These are phyloP conservation scores for Ethmia dodecea DNA, from an alignment of 2,888 invertebrate genomes.

Conservation along the genomic window DNA sequence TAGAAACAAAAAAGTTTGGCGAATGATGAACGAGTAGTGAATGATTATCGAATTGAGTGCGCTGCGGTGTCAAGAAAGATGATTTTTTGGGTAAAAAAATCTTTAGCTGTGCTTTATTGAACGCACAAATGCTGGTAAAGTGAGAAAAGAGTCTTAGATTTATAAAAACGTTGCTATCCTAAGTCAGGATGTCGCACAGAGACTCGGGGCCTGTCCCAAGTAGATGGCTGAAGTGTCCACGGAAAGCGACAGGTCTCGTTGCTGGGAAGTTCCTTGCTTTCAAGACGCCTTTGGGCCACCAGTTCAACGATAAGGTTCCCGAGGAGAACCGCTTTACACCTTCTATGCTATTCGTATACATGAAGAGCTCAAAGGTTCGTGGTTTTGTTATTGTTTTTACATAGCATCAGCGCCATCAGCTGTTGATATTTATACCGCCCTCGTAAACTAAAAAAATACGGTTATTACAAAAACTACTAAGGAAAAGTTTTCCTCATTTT, in stretches of 20 bases:
- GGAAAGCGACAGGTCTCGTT: conserved; percentile 85
- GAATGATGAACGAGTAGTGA: no score
- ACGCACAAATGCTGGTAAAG: conserved; percentile 9
- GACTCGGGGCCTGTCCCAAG: conserved; percentile 84
- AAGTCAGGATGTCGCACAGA: conserved; percentile 46
- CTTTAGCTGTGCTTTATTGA: conserved; percentile 19
- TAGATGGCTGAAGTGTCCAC: conserved; percentile 92
- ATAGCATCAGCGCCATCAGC: no score
- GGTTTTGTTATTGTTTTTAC: conserved; percentile 3
- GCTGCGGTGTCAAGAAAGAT: background rate
- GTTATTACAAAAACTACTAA: no score
- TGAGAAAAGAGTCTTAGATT: conserved; percentile 6
- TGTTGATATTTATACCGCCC: no score
- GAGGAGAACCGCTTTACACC: conserved; percentile 90
- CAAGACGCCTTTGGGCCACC: conserved; percentile 92
- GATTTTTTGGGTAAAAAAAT: conserved; percentile 10
- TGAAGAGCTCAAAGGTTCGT: conserved; percentile 86
- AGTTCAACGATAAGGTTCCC: conserved; percentile 91
- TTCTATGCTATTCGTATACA: conserved; percentile 89
- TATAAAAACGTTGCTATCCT: conserved; percentile 16
- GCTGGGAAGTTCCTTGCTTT: conserved; percentile 93
- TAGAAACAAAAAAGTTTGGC: no score
- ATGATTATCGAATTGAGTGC: no score
- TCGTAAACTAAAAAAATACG: no score
- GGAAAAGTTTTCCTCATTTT: no score